phyloP scores from a whole-genome alignment of 2,113 vertebrate genomes.

The Patagioenas fasciata region DNA sequence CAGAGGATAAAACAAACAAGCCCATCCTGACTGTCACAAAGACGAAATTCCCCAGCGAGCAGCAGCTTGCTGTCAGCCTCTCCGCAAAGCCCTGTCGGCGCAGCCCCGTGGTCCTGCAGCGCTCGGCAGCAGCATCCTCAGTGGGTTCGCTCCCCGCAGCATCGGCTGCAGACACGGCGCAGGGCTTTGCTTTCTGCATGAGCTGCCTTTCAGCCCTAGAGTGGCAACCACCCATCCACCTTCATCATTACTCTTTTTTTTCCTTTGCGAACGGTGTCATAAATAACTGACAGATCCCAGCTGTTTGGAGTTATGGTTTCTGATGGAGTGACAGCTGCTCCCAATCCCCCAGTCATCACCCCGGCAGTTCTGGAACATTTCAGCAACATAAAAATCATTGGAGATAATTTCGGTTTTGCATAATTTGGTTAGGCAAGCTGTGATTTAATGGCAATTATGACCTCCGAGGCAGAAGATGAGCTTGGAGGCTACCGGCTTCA shows the following conservation, averaged over 20 bases:
- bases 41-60: not conserved
- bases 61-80: not conserved
- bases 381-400: conserved; percentile 80
- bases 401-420: conserved; percentile 76
- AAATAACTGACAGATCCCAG: conserved; percentile 80
- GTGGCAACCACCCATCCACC: conserved; percentile 22
- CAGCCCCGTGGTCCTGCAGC: fast-evolving
- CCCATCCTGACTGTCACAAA: not conserved
- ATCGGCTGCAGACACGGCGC: not conserved
- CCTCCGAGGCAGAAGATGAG: conserved; percentile 55
- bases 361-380: conserved; percentile 70
- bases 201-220: not conserved
- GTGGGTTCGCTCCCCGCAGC: not conserved
- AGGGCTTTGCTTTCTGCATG: not conserved
- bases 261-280: not conserved
- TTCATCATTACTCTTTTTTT: not conserved
- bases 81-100: not conserved
- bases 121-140: not conserved
- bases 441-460: conserved; percentile 75
- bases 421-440: conserved; percentile 77
- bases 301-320: conserved; percentile 78
- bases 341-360: conserved; percentile 75
- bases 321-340: conserved; percentile 81
- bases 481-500: conserved; percentile 44
- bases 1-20: conserved; percentile 5